Percentiles rank a stretch among this genome's conserved stretches.
These are phyloP conservation scores for Gopherus flavomarginatus DNA, from an alignment of 2,113 vertebrate genomes.

Conservation along the genomic window DNA sequence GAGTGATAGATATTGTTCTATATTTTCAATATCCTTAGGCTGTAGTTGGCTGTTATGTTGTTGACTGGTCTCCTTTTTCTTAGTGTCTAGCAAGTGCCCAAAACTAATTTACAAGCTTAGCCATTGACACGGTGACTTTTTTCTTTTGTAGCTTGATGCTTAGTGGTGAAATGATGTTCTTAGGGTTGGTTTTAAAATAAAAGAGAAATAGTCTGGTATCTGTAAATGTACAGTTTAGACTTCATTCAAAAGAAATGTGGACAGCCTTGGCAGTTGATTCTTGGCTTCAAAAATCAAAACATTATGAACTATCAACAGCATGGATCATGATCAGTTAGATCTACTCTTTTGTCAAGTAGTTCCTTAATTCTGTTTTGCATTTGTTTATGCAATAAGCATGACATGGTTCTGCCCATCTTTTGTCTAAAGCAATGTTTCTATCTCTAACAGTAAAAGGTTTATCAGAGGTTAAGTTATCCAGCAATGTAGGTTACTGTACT, in stretches of 20 bases:
- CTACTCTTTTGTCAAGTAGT: not conserved
- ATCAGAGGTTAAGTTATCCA: not conserved
- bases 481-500: not conserved
- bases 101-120: not conserved
- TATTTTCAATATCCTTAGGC: not conserved
- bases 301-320: not conserved
- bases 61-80: not conserved
- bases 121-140: not conserved
- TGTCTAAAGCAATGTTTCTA: not conserved
- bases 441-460: not conserved
- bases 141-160: not conserved
- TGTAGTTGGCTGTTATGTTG: not conserved
- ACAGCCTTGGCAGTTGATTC: not conserved
- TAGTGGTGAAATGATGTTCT: not conserved
- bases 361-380: not conserved
- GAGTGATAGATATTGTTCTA: constrained; percentile 1
- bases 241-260: not conserved
- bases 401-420: not conserved
- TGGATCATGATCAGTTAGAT: not conserved
- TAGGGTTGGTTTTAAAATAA: not conserved
- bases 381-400: not conserved
- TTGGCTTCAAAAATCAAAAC: not conserved
- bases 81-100: not conserved
- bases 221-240: not conserved
- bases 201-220: not conserved